Evolutionary conservation across 2,888 invertebrate genomes (phyloP).

Genomic region (Eristalinus sepulchralis): DNA sequence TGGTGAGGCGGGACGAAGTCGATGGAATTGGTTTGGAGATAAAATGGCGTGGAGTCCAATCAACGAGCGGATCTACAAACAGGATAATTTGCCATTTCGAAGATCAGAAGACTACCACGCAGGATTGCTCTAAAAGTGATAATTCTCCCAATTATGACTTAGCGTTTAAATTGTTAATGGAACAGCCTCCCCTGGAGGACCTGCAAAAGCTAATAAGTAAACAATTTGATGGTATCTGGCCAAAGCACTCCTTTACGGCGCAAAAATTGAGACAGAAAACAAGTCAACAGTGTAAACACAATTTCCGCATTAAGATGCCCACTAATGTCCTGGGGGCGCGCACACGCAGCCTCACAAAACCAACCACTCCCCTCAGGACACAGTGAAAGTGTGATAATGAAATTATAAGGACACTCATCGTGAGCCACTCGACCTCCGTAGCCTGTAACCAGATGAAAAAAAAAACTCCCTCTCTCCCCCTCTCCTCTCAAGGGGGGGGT

Average conservation of each 20-base stretch:
- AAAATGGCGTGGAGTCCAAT: too few relatives aligned
- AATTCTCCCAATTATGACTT: slow-evolving; percentile 13
- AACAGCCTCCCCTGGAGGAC: slow-evolving; percentile 5
- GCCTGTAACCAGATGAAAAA: not conserved
- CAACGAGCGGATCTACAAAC: too few relatives aligned
- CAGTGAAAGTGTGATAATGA: slow-evolving; percentile 64
- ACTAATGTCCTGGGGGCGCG: slow-evolving; percentile 58
- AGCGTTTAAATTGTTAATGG: slow-evolving; percentile 52
- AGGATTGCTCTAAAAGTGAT: not conserved
- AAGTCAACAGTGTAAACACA: slow-evolving; percentile 49
- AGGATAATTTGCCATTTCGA: too few relatives aligned
- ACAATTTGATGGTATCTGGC: slow-evolving; percentile 33
- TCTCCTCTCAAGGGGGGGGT: not conserved
- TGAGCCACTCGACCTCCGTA: not conserved
- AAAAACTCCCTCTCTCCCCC: slow-evolving; percentile 17
- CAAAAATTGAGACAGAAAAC: not conserved
- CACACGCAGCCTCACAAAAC: slow-evolving; percentile 8
- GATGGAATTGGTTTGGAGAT: too few relatives aligned
- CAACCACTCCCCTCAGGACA: slow-evolving; percentile 50
- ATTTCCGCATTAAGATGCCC: slow-evolving; percentile 52
- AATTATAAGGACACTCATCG: slow-evolving; percentile 62
- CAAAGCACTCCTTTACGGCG: slow-evolving; percentile 38
- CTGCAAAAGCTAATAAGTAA: slow-evolving; percentile 33
- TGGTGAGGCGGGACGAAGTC: too few relatives aligned
- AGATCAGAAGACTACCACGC: too few relatives aligned